Evolutionary conservation across 2,888 invertebrate species (phyloP), one percentile per base, ranked within the genome.

Genomic region (Tricholauxania praeusta): DNA sequence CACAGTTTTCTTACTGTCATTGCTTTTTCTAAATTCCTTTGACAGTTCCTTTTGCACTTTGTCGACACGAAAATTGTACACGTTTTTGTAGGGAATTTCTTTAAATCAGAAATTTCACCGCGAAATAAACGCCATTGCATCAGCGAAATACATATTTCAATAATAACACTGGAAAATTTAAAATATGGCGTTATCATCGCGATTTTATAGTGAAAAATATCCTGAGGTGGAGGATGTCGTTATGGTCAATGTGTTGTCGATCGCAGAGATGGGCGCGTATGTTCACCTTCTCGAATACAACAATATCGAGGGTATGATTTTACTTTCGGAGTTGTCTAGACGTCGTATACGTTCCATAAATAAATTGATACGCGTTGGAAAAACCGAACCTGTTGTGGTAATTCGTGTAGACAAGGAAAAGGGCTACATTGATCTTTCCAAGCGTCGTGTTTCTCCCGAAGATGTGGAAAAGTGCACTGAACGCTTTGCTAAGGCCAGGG

Each of bases 181-280:
- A 51, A 74, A 75, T 55, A 95, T 95, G 95, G 95, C 96, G 84
- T 90, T 98, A 75, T 94, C 95, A 81, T 98, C 98, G 92, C 92
- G 99, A 85, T 99, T 96, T 91, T 99, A 99, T 87, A 94, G 95
- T 86, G 96, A 98, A 88, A 96, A 94, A 84, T 99, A 97, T 89
- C 99, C 99, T 1, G 99, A 99, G 87, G 85, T 98, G 74, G 99
- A 99, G 83, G 99, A 99, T 92, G 98, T 99, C 65, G 99, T 99
- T 63, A 98, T 99, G 98, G 99, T 98, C 39, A 99, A 98, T 86
- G 99, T 99, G 4, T 91, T 97, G 60, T 94, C 97, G 77, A 99
- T 99, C 83, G 99, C 98, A 19, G 99, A 99, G 90, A 99, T 99
- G 99, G 99, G 99, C 74, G 99, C 99, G 2, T 99, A 99, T 87